phyloP scores from a whole-genome alignment of 2,888 invertebrate genomes.

The Brachyopa scutellaris region DNA sequence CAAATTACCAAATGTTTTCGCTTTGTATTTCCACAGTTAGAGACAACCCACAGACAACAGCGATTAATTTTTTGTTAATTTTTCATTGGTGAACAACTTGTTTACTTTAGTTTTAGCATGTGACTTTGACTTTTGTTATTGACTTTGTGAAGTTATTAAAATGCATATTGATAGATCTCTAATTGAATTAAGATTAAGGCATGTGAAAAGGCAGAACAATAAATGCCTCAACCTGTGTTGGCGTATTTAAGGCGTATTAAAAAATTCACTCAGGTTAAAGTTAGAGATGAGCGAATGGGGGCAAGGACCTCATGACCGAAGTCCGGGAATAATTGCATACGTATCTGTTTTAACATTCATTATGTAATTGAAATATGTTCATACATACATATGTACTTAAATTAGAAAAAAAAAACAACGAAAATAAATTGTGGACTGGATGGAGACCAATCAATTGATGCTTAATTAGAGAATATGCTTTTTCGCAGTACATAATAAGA shows the following conservation, averaged over 20 bases:
- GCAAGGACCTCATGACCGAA: slow-evolving; percentile 23
- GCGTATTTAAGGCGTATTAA: background rate
- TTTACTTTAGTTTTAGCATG: slow-evolving; percentile 65
- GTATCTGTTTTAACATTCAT: too few species aligned
- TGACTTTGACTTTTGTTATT: slow-evolving; percentile 57
- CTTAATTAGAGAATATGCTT: too few species aligned
- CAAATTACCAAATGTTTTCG: background rate
- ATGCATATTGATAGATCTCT: slow-evolving; percentile 36
- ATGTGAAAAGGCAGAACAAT: too few species aligned
- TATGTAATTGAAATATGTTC: too few species aligned
- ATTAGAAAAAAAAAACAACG: too few species aligned
- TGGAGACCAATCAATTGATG: too few species aligned
- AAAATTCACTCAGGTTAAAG: background rate
- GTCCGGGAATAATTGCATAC: too few species aligned
- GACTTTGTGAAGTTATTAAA: slow-evolving; percentile 42
- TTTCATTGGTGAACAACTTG: slow-evolving; percentile 52
- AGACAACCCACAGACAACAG: background rate
- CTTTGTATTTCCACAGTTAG: background rate
- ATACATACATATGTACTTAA: too few species aligned
- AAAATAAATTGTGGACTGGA: too few species aligned
- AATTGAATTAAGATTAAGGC: slow-evolving; percentile 44
- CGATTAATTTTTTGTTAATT: slow-evolving; percentile 11
- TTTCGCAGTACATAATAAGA: too few species aligned
- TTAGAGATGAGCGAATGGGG: background rate
- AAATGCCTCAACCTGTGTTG: too few species aligned